Base-by-base conservation (phyloP, 2,797 vertebrate species). In the Sebastolobus altivelis region DNA sequence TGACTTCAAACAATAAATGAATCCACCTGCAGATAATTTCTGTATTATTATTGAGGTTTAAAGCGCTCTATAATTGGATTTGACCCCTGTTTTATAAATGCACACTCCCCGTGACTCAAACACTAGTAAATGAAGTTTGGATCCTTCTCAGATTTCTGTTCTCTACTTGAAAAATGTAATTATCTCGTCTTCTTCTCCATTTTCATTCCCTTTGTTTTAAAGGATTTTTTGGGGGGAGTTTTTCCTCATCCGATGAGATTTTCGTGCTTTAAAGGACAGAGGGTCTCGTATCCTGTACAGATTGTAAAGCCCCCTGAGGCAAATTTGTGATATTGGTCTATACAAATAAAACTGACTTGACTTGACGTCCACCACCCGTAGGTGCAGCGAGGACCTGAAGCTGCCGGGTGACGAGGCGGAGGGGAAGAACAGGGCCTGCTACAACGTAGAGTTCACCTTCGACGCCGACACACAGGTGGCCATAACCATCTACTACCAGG, bases 401-500 rank as follows among this genome's bases (percentile, higher is more conserved):
- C 92, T 96, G 61, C 96, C 96, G 0, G 96, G 96, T 0, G 97
- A 97, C 2, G 98, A 99, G 77, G 94, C 88, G 16, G 92, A 92
- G 37, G 96, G 91, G 60, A 95, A 95, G 82, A 95, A 96, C 56
- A 95, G 95, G 63, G 95, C 97, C 77, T 96, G 96, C 88, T 99
- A 99, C 95, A 99, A 98, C 2, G 97, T 99, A 29, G 99, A 99
- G 94, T 99, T 99, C 93, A 98, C 97, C 78, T 99, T 99, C 0
- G 99, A 99, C 75, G 97, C 98, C 0, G 99, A 99, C 5, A 95
- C 97, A 1, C 97, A 97, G 0, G 98, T 99, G 81, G 98, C 98
- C 94, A 98, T 99, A 87, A 99, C 98, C 83, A 97, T 99, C 95
- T 99, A 99, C 93, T 99, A 99, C 89, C 99, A 99, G 94, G 98